Evolutionary conservation across 2,888 invertebrate species (phyloP), one percentile per base, ranked within the genome.

Genomic region (Panopea generosa): DNA sequence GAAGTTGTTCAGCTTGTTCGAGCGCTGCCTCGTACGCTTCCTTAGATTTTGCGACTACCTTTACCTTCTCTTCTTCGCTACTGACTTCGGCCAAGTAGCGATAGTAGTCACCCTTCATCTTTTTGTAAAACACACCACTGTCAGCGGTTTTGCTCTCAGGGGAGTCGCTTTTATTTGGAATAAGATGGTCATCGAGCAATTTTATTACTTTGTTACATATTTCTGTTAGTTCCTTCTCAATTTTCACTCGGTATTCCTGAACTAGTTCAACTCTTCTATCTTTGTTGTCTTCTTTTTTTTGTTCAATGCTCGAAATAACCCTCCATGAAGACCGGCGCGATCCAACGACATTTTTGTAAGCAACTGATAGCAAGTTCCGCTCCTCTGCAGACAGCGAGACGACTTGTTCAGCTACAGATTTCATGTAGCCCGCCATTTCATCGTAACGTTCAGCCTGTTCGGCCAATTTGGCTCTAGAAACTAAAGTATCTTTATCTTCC

Each of bases 61-160:
- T 65, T 20, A 43, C 45, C 0, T 96, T 97, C 95, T 98, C 96
- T 94, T 33, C 26, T n/a, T n/a, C n/a, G n/a, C n/a, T n/a, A 93
- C 99, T 98, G 93, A 99, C 99, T 96, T 99, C 99, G 93, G 99
- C 99, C 93, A 99, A 96, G 95, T 99, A 99, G 96, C 99, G 97
- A 95, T 98, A 99, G 95, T 99, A 99, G 95, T 99, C 99, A 93
- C 99, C 99, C 95, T 99, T 99, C 99, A 99, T 99, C 96, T 99
- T 99, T 94, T 99, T 96, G 95, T 99, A 99, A 95, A 99, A 99
- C 94, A 99, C 99, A 95, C 98, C 98, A 93, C 98, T 97, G 11
- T 84, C 84, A 3, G n/a, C n/a, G 3, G 45, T 38, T 95, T 99
- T 98, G 93, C 98, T 96, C 95, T 98, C 98, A 18, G 38, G 29